A percentile compares a stretch with the other conserved stretches of the same genome.
Conservation (phyloP, 2,113 vertebrate genomes). For the Zosterops borbonicus region DNA sequence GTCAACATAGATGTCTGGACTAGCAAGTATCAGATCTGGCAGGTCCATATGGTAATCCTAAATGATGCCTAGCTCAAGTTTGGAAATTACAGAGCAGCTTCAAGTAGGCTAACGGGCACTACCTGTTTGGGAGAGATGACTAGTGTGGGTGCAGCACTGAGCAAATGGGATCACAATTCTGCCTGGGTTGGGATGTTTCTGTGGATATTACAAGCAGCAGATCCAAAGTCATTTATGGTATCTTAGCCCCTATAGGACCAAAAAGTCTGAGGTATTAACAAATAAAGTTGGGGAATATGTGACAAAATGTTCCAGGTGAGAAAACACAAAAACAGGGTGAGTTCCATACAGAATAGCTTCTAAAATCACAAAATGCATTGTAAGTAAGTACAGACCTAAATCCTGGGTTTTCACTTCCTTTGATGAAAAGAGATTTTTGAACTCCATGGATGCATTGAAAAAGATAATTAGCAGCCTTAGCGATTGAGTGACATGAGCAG, state of each 20-base stretch:
- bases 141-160: background rate
- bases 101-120: background rate
- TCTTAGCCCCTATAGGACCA: background rate
- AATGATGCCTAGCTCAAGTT: background rate
- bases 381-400: constrained; percentile 32
- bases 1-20: background rate
- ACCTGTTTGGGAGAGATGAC: background rate
- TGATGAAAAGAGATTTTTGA: constrained; percentile 61
- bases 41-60: background rate
- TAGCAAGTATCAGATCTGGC: background rate
- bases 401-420: constrained; percentile 32
- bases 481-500: constrained; percentile 48
- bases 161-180: background rate
- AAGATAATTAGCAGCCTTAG: constrained; percentile 40
- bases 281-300: background rate
- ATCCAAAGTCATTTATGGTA: background rate
- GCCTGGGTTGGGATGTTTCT: background rate
- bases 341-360: background rate
- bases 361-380: background rate
- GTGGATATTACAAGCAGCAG: background rate
- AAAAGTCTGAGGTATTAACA: background rate
- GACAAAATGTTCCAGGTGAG: background rate
- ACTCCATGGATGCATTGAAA: constrained; percentile 67
- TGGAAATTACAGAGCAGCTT: background rate
- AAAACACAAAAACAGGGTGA: background rate